phyloP scores from a whole-genome alignment of 2,888 invertebrate species.

The Synanthedon vespiformis region DNA sequence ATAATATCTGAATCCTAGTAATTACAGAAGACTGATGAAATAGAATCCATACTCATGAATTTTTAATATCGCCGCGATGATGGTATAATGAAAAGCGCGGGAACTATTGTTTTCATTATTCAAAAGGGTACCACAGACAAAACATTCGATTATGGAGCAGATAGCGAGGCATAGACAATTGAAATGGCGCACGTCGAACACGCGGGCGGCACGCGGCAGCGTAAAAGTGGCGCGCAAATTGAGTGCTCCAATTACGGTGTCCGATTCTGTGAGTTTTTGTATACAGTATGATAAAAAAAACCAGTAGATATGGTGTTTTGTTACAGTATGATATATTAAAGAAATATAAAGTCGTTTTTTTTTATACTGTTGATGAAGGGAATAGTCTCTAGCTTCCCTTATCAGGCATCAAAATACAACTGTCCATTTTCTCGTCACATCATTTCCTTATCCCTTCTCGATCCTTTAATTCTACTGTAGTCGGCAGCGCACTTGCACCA shows the following conservation, averaged over 20 bases:
- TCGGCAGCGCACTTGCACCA: too few species aligned
- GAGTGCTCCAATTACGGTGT: constrained; percentile 68
- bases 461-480: too few species aligned
- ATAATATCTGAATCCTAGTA: background rate
- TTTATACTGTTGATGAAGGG: background rate
- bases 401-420: too few species aligned
- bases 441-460: too few species aligned
- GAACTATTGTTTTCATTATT: constrained; percentile 30
- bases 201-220: constrained; percentile 35
- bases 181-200: constrained; percentile 30
- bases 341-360: too few species aligned
- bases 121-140: constrained; percentile 38
- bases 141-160: constrained; percentile 40
- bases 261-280: constrained; percentile 24
- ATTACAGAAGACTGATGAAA: background rate
- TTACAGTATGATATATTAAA: background rate
- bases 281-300: constrained; percentile 14
- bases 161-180: constrained; percentile 45
- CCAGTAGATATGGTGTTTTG: background rate
- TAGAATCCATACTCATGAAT: constrained; percentile 1
- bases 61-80: constrained; percentile 1
- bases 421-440: too few species aligned
- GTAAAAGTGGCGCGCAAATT: constrained; percentile 58
- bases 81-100: constrained; percentile 16
- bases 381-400: too few species aligned